Conservation (phyloP, 2,113 vertebrate genomes). For the Vicugna pacos region DNA sequence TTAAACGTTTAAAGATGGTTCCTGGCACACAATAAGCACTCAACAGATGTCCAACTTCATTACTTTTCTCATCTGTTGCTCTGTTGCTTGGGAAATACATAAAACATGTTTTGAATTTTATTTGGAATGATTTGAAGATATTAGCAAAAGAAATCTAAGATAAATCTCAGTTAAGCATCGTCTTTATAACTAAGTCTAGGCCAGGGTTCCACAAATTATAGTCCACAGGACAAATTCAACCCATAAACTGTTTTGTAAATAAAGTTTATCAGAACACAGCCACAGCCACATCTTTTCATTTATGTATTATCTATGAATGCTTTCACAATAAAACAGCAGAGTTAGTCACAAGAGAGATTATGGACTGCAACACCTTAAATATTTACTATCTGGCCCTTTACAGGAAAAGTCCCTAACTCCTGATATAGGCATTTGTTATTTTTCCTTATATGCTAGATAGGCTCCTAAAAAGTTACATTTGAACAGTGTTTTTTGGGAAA, state of each 20-base stretch:
- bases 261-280: not conserved
- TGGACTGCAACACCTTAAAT: not conserved
- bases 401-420: not conserved
- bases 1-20: not conserved
- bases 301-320: not conserved
- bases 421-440: not conserved
- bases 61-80: not conserved
- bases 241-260: not conserved
- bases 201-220: not conserved
- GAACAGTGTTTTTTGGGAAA: constrained; percentile 45
- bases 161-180: not conserved
- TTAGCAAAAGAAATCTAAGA: not conserved
- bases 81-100: not conserved
- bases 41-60: not conserved
- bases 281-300: not conserved
- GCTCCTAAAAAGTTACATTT: not conserved
- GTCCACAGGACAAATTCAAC: not conserved
- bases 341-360: not conserved
- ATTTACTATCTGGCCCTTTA: not conserved
- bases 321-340: not conserved
- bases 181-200: not conserved
- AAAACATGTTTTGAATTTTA: not conserved
- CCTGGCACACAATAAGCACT: not conserved
- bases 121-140: not conserved
- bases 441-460: not conserved